A percentile compares a stretch with the other conserved stretches of the same genome.
Conservation (phyloP, 2,113 vertebrate species). For the Columbina picui region DNA sequence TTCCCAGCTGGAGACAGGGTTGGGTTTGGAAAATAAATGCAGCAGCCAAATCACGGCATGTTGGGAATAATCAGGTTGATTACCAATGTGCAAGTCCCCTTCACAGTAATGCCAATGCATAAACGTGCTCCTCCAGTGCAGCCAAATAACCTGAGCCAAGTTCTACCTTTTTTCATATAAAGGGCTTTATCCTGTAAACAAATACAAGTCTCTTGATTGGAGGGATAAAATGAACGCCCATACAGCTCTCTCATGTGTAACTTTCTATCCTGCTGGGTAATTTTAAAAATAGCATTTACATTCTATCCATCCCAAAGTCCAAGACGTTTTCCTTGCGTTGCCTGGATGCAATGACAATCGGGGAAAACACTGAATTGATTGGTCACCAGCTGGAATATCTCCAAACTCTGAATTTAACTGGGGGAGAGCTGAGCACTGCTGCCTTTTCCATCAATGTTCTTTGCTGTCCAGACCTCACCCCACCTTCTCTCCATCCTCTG, state of each 20-base stretch:
- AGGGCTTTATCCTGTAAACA: constrained; percentile 37
- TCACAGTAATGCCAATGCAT: not conserved
- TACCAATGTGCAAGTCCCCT: not conserved
- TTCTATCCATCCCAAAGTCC: constrained; percentile 65
- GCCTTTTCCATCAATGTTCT: not conserved
- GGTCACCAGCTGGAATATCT: constrained; percentile 28
- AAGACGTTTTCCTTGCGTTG: constrained; percentile 40
- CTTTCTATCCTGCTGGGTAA: constrained; percentile 50
- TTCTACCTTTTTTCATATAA: constrained; percentile 12
- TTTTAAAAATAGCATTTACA: constrained; percentile 65
- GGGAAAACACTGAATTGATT: constrained; percentile 30
- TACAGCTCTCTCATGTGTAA: not conserved
- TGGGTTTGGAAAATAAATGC: not conserved
- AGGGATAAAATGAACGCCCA: constrained; percentile 10
- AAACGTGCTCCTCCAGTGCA: not conserved
- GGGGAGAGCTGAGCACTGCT: not conserved
- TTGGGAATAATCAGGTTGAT: not conserved
- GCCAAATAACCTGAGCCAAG: not conserved
- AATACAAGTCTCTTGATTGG: constrained; percentile 13
- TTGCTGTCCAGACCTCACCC: not conserved
- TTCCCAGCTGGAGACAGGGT: not conserved
- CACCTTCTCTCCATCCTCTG: not conserved
- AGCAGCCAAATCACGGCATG: not conserved
- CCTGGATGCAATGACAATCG: constrained; percentile 50
- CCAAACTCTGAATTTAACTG: not conserved